A percentile compares a stretch with the other conserved stretches of the same genome.
These are phyloP conservation scores for Euclidia mi DNA, from an alignment of 2,888 invertebrate species.

Conservation along the genomic window DNA sequence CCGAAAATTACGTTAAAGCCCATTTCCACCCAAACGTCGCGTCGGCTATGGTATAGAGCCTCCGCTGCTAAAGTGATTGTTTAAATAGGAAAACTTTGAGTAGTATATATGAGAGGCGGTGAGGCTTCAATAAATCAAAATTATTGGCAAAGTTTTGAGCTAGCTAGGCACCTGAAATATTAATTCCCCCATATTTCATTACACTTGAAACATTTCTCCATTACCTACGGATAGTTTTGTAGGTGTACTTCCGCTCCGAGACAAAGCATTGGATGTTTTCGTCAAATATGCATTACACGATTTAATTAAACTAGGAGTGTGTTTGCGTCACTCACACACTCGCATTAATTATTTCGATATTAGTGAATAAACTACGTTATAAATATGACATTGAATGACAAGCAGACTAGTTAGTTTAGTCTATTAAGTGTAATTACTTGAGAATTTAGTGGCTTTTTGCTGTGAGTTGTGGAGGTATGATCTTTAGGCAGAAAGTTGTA, in stretches of 20 bases:
- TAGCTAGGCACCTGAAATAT: conserved; percentile 76
- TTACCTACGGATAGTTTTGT: conserved; percentile 66
- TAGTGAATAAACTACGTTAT: no score
- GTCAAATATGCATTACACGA: conserved; percentile 43
- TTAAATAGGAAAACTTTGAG: conserved; percentile 74
- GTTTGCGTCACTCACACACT: conserved; percentile 2
- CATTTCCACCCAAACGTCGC: conserved; percentile 27
- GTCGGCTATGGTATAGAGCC: conserved; percentile 27
- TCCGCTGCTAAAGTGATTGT: conserved; percentile 61
- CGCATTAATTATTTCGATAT: not conserved
- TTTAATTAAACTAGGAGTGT: conserved; percentile 43
- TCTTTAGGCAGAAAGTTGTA: no score
- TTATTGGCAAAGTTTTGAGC: conserved; percentile 78
- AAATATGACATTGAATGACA: no score
- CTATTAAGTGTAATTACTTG: no score
- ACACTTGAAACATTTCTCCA: conserved; percentile 68
- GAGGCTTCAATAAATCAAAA: conserved; percentile 78
- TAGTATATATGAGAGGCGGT: conserved; percentile 68
- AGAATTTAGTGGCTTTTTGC: no score
- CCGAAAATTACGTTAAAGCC: conserved; percentile 32
- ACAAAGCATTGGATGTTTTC: conserved; percentile 40
- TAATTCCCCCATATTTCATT: conserved; percentile 73
- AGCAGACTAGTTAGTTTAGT: no score
- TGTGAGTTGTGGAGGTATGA: no score
- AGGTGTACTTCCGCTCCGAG: conserved; percentile 41